Percentiles rank a stretch among this genome's conserved stretches.
Evolutionary conservation across 2,888 invertebrate genomes (phyloP).

Genomic region (Archips crataeganus): DNA sequence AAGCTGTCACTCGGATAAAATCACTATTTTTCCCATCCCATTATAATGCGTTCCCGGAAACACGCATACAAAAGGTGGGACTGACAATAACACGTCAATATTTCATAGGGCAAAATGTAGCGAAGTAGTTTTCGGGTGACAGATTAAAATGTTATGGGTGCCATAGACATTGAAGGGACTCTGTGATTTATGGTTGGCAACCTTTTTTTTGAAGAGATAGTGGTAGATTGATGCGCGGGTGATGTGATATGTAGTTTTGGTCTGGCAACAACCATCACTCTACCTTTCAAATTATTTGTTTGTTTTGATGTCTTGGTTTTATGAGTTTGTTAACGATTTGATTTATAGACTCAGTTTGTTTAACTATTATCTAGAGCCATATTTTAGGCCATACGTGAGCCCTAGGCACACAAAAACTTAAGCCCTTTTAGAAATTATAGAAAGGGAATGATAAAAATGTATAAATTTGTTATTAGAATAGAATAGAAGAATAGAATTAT

Average conservation of each 20-base stretch:
- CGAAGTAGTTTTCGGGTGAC: slow-evolving; percentile 16
- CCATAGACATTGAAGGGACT: slow-evolving; percentile 1
- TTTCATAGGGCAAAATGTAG: slow-evolving; percentile 25
- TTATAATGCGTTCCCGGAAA: slow-evolving; percentile 6
- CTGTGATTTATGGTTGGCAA: neutral
- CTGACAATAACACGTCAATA: slow-evolving; percentile 27
- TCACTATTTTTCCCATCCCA: slow-evolving; percentile 6
- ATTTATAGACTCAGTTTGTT: no score
- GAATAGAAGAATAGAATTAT: no score
- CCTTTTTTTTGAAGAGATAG: slow-evolving; percentile 9
- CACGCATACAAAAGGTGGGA: slow-evolving; percentile 12
- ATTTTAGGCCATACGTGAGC: no score
- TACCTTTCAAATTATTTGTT: neutral
- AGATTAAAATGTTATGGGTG: slow-evolving; percentile 35
- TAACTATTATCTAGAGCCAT: no score
- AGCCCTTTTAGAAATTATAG: no score
- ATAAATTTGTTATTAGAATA: no score
- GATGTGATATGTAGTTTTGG: neutral
- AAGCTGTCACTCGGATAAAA: neutral
- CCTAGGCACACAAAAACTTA: no score
- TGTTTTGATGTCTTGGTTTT: neutral
- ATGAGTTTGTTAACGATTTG: no score
- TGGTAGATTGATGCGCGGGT: neutral
- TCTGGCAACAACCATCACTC: neutral
- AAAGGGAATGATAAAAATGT: no score